Evolutionary conservation across 2,888 invertebrate species (phyloP).

Genomic region (Apotomis capreana): DNA sequence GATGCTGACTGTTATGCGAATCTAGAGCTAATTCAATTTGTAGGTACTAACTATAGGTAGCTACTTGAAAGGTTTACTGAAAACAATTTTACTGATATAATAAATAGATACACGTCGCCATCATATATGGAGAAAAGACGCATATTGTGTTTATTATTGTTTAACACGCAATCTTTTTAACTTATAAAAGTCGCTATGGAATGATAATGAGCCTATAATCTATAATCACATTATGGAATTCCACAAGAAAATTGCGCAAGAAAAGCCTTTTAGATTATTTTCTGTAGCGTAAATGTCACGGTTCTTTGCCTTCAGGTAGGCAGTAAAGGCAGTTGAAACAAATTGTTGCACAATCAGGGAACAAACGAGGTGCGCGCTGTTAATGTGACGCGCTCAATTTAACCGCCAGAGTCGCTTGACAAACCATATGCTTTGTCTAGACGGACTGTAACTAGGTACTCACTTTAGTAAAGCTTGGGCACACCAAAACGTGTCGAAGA

Average conservation of each 20-base stretch:
- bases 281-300: constrained; percentile 32
- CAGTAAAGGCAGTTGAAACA: constrained; percentile 52
- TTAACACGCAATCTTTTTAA: constrained; percentile 1
- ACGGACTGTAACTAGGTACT: constrained; percentile 22
- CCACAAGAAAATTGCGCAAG: constrained; percentile 17
- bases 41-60: not conserved
- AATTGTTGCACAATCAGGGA: constrained; percentile 56
- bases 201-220: constrained; percentile 22
- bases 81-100: not conserved
- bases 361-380: constrained; percentile 59
- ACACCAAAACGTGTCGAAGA: not conserved
- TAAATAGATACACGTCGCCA: no score
- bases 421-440: constrained; percentile 30
- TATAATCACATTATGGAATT: constrained; percentile 15
- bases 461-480: constrained; percentile 9
- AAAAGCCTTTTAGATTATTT: constrained; percentile 8
- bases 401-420: constrained; percentile 47
- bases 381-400: constrained; percentile 66
- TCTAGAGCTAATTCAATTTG: not conserved
- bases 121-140: no score
- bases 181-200: not conserved
- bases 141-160: not conserved
- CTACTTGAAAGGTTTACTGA: no score
- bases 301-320: constrained; percentile 29
- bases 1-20: not conserved